Evolutionary conservation across 2,888 invertebrate species (phyloP), one percentile per base, ranked within the genome.

Genomic region (Caenorhabditis sp.): DNA sequence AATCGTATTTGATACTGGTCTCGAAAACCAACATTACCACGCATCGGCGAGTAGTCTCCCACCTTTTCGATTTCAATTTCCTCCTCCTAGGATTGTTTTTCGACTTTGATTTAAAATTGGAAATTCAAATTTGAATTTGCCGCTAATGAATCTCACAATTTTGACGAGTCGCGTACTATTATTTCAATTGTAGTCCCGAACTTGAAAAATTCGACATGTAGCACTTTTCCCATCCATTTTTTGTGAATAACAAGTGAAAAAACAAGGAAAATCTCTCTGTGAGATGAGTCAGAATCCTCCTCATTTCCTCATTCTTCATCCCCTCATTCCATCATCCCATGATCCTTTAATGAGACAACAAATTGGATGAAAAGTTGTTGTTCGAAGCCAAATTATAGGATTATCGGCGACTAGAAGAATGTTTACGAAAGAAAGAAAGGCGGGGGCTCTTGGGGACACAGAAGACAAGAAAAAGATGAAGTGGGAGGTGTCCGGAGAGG

Each of bases 1-100:
- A 68, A 59, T 68, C 68, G 68, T 68, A 68, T 68, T 68, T 68
- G 68, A 68, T 68, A 68, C 68, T 68, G 68, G 68, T 68, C 68
- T 68, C 68, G 68, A 68, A 68, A 68, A 68, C 68, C 68, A 68
- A 68, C 68, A 68, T 68, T 68, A 68, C 68, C 59, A 63, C 53
- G 52, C 62, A 61, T 55, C 55, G 55, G 55, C 43, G 56, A 41
- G 11, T 39, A 59, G 35, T 53, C 53, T 52, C 37, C 45, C 58
- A 59, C 58, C 70, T 70, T 61, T 70, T 70, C 55, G 46, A 55
- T 71, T 71, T 71, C 70, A 30, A 61, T 61, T 71, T 71, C 45
- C 58, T 50, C 30, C 35, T 17, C 24, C 37, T 24, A 30, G 6
- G 30, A 22, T 26, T 48, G 30, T n/a, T 46, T 65, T 62, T 48